Evolutionary conservation across 2,113 vertebrate species (phyloP), one percentile per base, ranked within the genome.

Genomic region (Colossoma macropomum): DNA sequence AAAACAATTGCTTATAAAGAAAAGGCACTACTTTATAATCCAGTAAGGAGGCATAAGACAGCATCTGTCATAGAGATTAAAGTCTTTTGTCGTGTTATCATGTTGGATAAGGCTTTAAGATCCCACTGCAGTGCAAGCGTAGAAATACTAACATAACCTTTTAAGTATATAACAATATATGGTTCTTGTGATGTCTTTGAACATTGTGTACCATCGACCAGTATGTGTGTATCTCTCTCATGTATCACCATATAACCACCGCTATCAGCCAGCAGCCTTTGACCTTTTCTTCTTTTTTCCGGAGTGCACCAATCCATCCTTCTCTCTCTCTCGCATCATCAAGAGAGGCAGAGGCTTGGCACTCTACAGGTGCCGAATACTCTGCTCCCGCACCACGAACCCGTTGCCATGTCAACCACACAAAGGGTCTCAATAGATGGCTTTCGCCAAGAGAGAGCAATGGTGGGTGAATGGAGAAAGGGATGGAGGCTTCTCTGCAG

Each of bases 371-470:
- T 78, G 66, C 77, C 71, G 72, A 77, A 50, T 82, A 32, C 59
- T 70, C 28, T 48, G 81, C 70, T 71, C 77, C 73, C 34, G 66
- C 82, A 32, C 85, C 54, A 63, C 50, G 77, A 66, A 77, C 32
- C 77, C 16, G 82, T 86, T 86, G 73, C 82, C 82, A 86, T 86
- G 28, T 52, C 85, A 86, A 86, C 85, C 78, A 48, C 68, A 68
- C 28, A 66, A 73, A 76, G 77, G 70, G 75, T 66, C n/a, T 28
- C 63, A 66, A 30, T 66, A 66, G 28, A 66, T 66, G 27, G 34
- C 66, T 69, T 23, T 21, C 23, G 32, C 32, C 34, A n/a, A 23
- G 32, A 69, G 16, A 32, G 28, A 68, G 32, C 8, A 19, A 41
- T 1, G 32, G 65, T 17, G 34, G 19, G 13, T 4, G n/a, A 41